Evolutionary conservation across 2,113 vertebrate species (phyloP).

Genomic region (Todiramphus saurophagus): DNA sequence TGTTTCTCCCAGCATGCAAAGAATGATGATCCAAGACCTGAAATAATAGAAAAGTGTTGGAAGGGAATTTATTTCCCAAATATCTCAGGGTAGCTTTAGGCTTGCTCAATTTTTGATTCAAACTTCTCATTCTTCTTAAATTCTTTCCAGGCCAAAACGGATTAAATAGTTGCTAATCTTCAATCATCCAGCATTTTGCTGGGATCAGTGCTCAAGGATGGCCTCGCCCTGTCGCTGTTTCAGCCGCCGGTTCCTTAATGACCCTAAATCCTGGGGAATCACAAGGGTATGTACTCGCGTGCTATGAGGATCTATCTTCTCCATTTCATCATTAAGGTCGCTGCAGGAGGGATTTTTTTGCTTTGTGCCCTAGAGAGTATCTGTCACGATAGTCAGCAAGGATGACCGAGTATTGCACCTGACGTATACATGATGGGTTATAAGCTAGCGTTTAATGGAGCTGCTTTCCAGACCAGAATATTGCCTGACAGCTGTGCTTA

Average conservation of each 20-base stretch:
- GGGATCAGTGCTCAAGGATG: not conserved
- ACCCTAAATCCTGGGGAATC: not conserved
- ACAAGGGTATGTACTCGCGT: not conserved
- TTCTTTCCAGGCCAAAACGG: slow-evolving; percentile 61
- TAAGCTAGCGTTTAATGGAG: not conserved
- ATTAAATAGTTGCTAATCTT: slow-evolving; percentile 60
- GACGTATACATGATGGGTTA: not conserved
- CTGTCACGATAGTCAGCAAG: not conserved
- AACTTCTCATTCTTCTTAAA: slow-evolving; percentile 58
- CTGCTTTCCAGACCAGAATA: not conserved
- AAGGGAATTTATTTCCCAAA: slow-evolving; percentile 55
- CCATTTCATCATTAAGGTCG: not conserved
- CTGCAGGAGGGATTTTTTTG: not conserved
- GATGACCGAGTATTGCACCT: not conserved
- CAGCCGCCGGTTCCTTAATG: not conserved
- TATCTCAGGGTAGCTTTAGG: slow-evolving; percentile 47
- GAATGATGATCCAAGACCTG: slow-evolving; percentile 61
- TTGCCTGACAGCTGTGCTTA: not conserved
- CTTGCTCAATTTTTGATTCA: slow-evolving; percentile 39
- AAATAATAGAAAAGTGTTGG: slow-evolving; percentile 55
- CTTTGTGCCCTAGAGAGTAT: not conserved
- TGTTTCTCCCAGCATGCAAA: slow-evolving; percentile 62
- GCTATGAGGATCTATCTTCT: not conserved
- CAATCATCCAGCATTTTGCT: slow-evolving; percentile 43
- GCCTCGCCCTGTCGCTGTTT: not conserved